Percentiles rank a stretch among this genome's conserved stretches.
phyloP scores from a whole-genome alignment of 2,113 vertebrate species.

The Micronycteris hirsuta region DNA sequence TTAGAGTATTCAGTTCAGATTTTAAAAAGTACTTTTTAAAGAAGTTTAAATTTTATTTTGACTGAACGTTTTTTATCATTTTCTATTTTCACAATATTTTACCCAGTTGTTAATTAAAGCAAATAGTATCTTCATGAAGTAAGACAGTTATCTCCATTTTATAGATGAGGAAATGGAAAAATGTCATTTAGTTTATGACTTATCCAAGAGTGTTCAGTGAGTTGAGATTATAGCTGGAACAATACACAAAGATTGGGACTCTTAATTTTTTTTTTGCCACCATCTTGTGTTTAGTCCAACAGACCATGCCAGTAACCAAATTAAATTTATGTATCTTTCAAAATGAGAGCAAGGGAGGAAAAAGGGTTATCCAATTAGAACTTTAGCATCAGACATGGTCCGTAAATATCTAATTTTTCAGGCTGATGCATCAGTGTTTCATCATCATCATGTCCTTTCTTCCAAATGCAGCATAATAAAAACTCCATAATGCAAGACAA shows the following conservation, averaged over 20 bases:
- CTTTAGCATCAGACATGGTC: slow-evolving; percentile 52
- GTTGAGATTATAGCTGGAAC: slow-evolving; percentile 33
- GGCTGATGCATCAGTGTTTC: slow-evolving; percentile 66
- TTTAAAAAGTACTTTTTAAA: background rate
- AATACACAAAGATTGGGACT: slow-evolving; percentile 32
- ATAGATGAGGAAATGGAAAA: slow-evolving; percentile 43
- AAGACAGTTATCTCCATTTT: slow-evolving; percentile 38
- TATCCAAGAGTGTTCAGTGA: slow-evolving; percentile 36
- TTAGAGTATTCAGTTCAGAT: background rate
- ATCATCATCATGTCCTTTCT: slow-evolving; percentile 60
- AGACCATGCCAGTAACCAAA: slow-evolving; percentile 51
- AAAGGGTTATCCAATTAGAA: slow-evolving; percentile 67
- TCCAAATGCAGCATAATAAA: slow-evolving; percentile 67
- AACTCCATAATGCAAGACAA: slow-evolving; percentile 41
- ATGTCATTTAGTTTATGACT: slow-evolving; percentile 35
- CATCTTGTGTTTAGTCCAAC: background rate
- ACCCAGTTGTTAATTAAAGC: background rate
- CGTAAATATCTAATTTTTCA: slow-evolving; percentile 73
- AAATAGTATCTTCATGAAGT: background rate
- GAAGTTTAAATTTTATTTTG: slow-evolving; percentile 43
- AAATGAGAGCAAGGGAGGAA: slow-evolving; percentile 52
- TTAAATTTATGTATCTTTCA: slow-evolving; percentile 67
- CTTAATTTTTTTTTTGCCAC: background rate
- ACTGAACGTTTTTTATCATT: background rate
- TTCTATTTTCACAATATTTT: slow-evolving; percentile 23